phyloP scores from a whole-genome alignment of 2,888 invertebrate genomes.

The Quadroppia sp. region DNA sequence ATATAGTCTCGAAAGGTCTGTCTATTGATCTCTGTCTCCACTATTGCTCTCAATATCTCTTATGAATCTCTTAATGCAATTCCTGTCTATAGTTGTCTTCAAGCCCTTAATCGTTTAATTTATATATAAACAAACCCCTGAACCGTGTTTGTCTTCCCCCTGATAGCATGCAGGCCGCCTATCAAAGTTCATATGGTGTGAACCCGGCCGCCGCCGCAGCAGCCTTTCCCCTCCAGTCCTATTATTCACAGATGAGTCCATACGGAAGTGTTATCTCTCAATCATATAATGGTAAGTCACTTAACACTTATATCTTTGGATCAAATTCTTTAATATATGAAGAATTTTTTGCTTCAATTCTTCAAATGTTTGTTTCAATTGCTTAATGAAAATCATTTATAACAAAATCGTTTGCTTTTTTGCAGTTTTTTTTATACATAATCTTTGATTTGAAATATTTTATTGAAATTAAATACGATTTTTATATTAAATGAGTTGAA shows the following conservation, averaged over 20 bases:
- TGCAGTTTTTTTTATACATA: too few species aligned
- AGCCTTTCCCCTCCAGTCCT: slow-evolving; percentile 43
- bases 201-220: slow-evolving; percentile 42
- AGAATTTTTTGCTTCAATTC: too few species aligned
- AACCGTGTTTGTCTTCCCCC: neutral
- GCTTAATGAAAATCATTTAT: too few species aligned
- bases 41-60: neutral
- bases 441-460: too few species aligned
- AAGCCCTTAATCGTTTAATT: neutral
- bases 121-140: neutral
- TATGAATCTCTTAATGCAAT: too few species aligned
- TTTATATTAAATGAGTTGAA: too few species aligned
- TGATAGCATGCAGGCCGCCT: slow-evolving; percentile 42
- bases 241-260: slow-evolving; percentile 45
- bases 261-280: slow-evolving; percentile 45
- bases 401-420: too few species aligned
- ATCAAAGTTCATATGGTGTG: slow-evolving; percentile 44
- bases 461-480: too few species aligned
- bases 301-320: too few species aligned
- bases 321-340: too few species aligned
- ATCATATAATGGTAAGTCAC: slow-evolving; percentile 43
- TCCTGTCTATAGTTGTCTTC: too few species aligned
- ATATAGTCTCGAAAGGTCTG: slow-evolving; percentile 14
- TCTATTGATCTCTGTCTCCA: neutral
- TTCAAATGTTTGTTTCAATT: too few species aligned